These are phyloP conservation scores for Ischnura elegans DNA, from an alignment of 2,888 invertebrate genomes.

Conservation along the genomic window DNA sequence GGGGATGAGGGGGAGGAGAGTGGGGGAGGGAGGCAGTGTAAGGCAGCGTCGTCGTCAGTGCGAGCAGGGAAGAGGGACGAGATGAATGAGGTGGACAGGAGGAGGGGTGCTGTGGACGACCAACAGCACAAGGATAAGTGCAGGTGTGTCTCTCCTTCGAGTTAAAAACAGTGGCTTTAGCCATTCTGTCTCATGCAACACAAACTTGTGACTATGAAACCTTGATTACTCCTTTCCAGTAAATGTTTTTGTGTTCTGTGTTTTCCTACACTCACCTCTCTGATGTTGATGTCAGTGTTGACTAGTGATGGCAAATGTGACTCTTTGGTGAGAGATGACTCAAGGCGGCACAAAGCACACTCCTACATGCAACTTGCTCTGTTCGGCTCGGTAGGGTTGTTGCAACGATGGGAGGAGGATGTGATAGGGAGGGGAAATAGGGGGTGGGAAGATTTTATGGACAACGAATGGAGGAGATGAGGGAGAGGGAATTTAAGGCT, in stretches of 20 bases:
- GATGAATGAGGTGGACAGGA: slow-evolving; percentile 69
- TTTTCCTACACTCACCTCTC: slow-evolving; percentile 31
- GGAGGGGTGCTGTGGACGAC: slow-evolving; percentile 57
- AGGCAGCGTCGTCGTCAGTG: no score
- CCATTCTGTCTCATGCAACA: neutral
- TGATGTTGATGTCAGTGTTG: neutral
- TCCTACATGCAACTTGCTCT: no score
- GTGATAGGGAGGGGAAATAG: no score
- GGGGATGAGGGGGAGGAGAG: slow-evolving; percentile 38
- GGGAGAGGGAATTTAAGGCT: no score
- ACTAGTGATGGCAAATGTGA: neutral
- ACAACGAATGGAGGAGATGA: no score
- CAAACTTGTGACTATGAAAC: slow-evolving; percentile 53
- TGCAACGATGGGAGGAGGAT: no score
- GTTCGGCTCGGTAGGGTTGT: no score
- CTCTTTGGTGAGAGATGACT: no score
- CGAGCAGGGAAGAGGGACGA: slow-evolving; percentile 69
- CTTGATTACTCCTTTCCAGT: neutral
- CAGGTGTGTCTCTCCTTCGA: slow-evolving; percentile 57
- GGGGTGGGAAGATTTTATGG: no score
- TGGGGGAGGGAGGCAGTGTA: slow-evolving; percentile 51
- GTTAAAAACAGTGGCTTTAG: slow-evolving; percentile 45
- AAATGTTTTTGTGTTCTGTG: slow-evolving; percentile 47
- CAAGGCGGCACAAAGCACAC: no score
- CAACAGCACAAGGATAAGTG: slow-evolving; percentile 64